Base-by-base conservation (phyloP, 2,113 vertebrate species). In the Austrofundulus limnaeus region DNA sequence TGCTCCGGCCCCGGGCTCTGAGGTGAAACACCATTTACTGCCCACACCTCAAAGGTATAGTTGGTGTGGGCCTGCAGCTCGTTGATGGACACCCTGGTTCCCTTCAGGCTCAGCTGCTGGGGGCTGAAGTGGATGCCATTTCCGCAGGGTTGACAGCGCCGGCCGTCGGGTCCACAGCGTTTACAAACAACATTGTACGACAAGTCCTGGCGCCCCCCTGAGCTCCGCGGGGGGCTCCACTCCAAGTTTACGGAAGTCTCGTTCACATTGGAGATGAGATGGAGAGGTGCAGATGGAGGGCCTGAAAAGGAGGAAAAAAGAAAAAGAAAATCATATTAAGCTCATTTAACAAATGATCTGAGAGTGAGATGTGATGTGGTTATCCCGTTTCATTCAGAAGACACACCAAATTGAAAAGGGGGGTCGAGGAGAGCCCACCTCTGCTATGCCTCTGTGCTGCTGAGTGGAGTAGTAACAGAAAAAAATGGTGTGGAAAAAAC, bases 1-100 rank as follows among this genome's bases (percentile, higher is more conserved):
- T 98, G 97, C 55, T 98, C 96, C 0, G 92, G 94, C 61, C 92
- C 95, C 0, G 96, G 96, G 62, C 94, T 97, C 51, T 95, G 95
- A 62, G 89, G 94, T 74, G 97, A 98, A 24, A 99, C 97, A 16
- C 97, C 97, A 23, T 99, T 99, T 68, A 97, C 92, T 0, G 96
- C 96, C 95, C 96, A 97, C 82, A 99, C 94, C 82, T 98, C 95
- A 53, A 99, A 99, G 19, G 96, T 98, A 88, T 99, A 99, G 90
- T 98, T 99, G 28, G 97, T 98, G 85, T 99, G 97, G 3, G 97
- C 97, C 80, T 98, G 93, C 70, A 99, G 94, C 85, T 98, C 96
- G 0, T 95, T 97, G 85, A 98, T 96, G 72, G 96, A 98, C 73
- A 99, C 95, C 39, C 91, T 93, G 45, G 94, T 96, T 34, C 91